phyloP scores from a whole-genome alignment of 1,140 invertebrate species.

The Homalodisca vitripennis region DNA sequence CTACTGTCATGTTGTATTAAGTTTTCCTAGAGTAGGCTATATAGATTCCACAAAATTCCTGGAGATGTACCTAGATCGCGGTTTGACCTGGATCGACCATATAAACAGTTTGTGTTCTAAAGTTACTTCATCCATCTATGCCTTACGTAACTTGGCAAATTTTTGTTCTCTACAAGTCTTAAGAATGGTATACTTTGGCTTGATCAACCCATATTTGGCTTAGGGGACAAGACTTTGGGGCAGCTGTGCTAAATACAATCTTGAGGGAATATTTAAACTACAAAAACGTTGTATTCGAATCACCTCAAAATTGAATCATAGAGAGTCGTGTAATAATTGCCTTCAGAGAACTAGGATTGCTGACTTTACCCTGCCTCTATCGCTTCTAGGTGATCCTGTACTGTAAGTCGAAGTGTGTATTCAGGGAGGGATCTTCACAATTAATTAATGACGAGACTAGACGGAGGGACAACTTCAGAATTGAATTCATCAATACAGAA shows the following conservation, averaged over 20 bases:
- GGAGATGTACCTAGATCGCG: neutral
- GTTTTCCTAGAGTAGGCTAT: neutral
- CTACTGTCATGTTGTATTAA: neutral
- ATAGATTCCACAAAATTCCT: conserved; percentile 6
- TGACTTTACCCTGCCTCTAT: conserved; percentile 3
- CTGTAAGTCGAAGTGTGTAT: too few relatives aligned
- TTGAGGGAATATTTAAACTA: neutral
- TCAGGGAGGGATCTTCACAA: too few relatives aligned
- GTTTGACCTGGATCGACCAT: neutral
- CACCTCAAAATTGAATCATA: neutral
- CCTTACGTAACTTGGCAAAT: neutral
- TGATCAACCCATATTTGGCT: neutral
- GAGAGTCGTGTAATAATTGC: neutral
- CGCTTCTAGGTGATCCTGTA: neutral
- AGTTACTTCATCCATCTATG: neutral
- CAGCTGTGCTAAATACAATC: neutral
- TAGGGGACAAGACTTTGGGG: neutral
- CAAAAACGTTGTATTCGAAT: neutral
- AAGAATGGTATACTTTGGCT: neutral
- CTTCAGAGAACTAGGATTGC: neutral
- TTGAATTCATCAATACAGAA: too few relatives aligned
- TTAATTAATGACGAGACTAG: too few relatives aligned
- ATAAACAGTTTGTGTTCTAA: neutral
- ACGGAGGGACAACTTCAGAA: too few relatives aligned
- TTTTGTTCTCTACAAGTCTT: neutral